Evolutionary conservation across 2,888 invertebrate genomes (phyloP).

Genomic region (Tetheella fluctuosa): DNA sequence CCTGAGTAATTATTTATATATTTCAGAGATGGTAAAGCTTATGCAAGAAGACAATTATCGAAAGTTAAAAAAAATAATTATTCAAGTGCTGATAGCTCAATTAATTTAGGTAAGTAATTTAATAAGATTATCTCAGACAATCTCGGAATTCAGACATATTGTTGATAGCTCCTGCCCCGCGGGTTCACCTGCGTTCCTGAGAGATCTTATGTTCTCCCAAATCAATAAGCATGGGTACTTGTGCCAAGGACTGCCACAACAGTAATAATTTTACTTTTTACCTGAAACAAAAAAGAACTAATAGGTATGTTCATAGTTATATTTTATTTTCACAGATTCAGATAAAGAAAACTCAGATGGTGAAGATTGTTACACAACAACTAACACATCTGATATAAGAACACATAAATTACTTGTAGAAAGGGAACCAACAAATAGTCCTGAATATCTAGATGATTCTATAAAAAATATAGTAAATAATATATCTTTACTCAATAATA

Average conservation of each 20-base stretch:
- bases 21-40: slow-evolving; percentile 53
- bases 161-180: too few relatives aligned
- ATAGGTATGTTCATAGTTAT: too few relatives aligned
- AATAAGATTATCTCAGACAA: too few relatives aligned
- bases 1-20: too few relatives aligned
- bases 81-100: slow-evolving; percentile 50
- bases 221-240: too few relatives aligned
- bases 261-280: too few relatives aligned
- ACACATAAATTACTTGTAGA: slow-evolving; percentile 64
- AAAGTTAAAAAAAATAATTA: slow-evolving; percentile 51
- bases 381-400: slow-evolving; percentile 59
- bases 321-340: slow-evolving; percentile 54
- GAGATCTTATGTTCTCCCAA: too few relatives aligned
- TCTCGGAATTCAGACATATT: too few relatives aligned
- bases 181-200: too few relatives aligned
- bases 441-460: slow-evolving; percentile 57
- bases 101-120: slow-evolving; percentile 37
- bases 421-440: slow-evolving; percentile 40
- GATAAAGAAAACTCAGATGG: slow-evolving; percentile 64
- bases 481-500: slow-evolving; percentile 51
- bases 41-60: slow-evolving; percentile 42
- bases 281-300: too few relatives aligned
- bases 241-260: too few relatives aligned
- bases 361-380: slow-evolving; percentile 28
- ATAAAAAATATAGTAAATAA: slow-evolving; percentile 65